Evolutionary conservation across 2,888 invertebrate genomes (phyloP), one percentile per base, ranked within the genome.

Genomic region (Arenicola marina): DNA sequence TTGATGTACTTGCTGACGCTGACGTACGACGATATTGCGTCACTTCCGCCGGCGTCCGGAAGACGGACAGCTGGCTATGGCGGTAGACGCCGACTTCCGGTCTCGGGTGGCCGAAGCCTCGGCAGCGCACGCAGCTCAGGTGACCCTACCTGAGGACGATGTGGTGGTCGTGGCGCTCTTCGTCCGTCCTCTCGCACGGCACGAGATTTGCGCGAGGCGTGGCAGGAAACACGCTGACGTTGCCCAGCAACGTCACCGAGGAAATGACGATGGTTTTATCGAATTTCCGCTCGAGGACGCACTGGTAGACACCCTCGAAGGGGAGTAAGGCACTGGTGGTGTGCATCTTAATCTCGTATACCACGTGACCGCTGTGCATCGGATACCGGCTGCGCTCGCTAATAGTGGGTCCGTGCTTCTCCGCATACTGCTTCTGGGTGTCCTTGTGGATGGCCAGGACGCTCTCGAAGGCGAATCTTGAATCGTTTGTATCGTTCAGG

Each of bases 1-100:
- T 64, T 64, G 34, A 56, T 57, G 38, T 57, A 64, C 48, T 53
- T 56, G 24, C 56, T 64, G 34, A 56, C 64, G 11, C 51, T 44
- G 33, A 61, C 29, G 26, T 33, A 7, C 7, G 26, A 24, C 3
- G 56, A 26, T n/a, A n/a, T 1, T 24, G 24, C 1, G 24, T 2
- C 26, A 38, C 24, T 38, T 56, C 56, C 11, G 28, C 24, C 4
- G 24, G 11, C 11, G 11, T 38, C n/a, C n/a, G n/a, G n/a, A n/a
- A n/a, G n/a, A n/a, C n/a, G 38, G 11, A 15, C 11, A n/a, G 18
- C 7, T 24, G 15, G 26, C 26, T 7, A 7, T 48, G 7, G 7
- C 15, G 48, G 48, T 7, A 7, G 11, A 48, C 24, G 7, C 24
- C 26, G 18, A 48, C 48, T 48, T 48, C 48, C 26, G 48, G 48